phyloP scores from a whole-genome alignment of 2,113 vertebrate species.

The Hemicordylus capensis region DNA sequence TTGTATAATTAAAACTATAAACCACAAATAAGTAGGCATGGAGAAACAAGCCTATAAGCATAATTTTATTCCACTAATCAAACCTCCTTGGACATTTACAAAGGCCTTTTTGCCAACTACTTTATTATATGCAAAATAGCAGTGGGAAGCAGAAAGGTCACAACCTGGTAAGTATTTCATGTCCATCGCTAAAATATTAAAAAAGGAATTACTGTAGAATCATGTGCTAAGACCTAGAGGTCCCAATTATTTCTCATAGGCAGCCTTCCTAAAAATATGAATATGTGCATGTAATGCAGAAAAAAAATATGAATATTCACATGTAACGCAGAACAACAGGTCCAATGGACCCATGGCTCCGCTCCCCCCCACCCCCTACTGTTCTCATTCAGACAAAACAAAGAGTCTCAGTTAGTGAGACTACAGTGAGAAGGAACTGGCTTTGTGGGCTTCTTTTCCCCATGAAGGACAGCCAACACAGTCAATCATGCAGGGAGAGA shows the following conservation, averaged over 20 bases:
- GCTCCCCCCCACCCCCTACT: no score
- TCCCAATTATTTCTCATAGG: background rate
- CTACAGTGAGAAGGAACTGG: no score
- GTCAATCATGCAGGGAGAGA: no score
- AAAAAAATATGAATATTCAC: no score
- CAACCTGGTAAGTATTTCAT: conserved; percentile 24
- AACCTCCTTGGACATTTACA: conserved; percentile 37
- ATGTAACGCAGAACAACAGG: no score
- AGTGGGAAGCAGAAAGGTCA: background rate
- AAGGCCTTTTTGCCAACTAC: conserved; percentile 33
- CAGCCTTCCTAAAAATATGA: background rate
- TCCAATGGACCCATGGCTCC: no score
- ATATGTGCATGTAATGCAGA: no score
- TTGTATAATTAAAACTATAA: conserved; percentile 74
- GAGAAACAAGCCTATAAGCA: conserved; percentile 18
- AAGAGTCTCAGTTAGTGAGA: no score
- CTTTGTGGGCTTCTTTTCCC: no score
- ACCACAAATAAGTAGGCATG: conserved; percentile 56
- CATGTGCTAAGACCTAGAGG: background rate
- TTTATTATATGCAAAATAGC: conserved; percentile 1
- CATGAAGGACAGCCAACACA: no score
- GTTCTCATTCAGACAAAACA: no score
- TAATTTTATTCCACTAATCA: conserved; percentile 49
- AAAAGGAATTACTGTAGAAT: background rate
- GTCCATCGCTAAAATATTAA: background rate